A percentile compares a stretch with the other conserved stretches of the same genome.
phyloP scores from a whole-genome alignment of 2,888 invertebrate species.

The Phortica okadai region DNA sequence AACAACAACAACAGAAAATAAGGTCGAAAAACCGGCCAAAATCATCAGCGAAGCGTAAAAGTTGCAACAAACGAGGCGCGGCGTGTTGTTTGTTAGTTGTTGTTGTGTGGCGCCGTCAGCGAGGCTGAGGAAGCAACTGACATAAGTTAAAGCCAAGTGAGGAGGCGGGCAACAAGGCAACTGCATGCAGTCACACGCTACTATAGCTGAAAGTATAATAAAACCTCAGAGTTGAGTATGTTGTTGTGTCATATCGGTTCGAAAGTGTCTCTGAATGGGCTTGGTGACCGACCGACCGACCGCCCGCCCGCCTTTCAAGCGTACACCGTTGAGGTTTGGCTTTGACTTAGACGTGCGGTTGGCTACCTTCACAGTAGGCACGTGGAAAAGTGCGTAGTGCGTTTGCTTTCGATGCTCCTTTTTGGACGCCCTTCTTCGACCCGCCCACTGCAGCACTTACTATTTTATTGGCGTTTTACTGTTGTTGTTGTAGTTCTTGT shows the following conservation, averaged over 20 bases:
- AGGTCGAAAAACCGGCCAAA: background rate
- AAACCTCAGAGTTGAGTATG: no score
- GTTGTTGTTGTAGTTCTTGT: slow-evolving; percentile 3
- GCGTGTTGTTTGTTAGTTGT: background rate
- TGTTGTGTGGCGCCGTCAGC: slow-evolving; percentile 39
- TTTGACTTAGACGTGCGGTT: background rate
- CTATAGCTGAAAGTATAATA: background rate
- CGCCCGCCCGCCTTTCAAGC: no score
- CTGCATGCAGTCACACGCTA: background rate
- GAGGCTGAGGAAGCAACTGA: slow-evolving; percentile 21
- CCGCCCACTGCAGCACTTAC: slow-evolving; percentile 27
- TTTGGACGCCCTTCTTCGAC: background rate
- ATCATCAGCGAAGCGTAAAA: slow-evolving; percentile 50
- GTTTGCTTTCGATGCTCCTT: slow-evolving; percentile 31
- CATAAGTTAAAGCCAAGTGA: slow-evolving; percentile 41
- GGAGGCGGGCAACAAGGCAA: slow-evolving; percentile 8
- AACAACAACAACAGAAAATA: background rate
- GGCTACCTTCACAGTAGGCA: slow-evolving; percentile 23
- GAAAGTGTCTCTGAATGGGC: no score
- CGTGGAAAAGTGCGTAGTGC: slow-evolving; percentile 31
- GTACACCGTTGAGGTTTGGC: background rate
- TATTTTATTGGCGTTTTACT: background rate
- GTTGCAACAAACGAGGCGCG: slow-evolving; percentile 41
- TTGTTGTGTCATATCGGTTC: no score
- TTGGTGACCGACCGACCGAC: no score